Conservation (phyloP, 2,113 vertebrate species). For the Sigmodon hispidus region DNA sequence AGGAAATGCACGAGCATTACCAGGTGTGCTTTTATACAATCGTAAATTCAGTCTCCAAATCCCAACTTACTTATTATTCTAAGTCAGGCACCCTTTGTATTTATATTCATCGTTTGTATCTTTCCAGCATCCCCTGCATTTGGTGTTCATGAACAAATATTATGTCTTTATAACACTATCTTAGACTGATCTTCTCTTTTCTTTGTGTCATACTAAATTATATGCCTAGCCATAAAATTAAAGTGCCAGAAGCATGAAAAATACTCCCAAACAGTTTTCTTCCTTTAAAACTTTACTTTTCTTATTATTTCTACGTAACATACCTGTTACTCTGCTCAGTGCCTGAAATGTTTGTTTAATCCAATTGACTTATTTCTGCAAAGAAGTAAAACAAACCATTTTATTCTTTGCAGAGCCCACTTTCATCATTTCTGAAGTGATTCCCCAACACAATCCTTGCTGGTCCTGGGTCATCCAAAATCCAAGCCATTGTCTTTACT, state of each 20-base stretch:
- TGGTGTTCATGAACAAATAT: neutral
- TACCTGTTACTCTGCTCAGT: neutral
- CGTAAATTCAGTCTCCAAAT: neutral
- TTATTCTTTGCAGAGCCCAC: neutral
- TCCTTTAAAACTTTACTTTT: neutral
- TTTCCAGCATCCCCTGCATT: neutral
- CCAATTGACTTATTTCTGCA: neutral
- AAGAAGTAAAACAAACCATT: neutral
- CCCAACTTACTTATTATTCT: neutral
- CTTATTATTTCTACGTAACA: neutral
- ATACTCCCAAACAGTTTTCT: neutral
- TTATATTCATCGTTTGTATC: neutral
- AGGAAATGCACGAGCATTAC: no score
- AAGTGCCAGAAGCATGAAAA: slow-evolving; percentile 29
- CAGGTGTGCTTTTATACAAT: neutral
- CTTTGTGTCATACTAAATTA: slow-evolving; percentile 2
- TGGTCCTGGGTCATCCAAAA: neutral
- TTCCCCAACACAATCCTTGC: neutral
- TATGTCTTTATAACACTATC: neutral
- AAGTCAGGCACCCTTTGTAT: neutral
- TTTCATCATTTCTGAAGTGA: neutral
- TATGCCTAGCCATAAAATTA: neutral
- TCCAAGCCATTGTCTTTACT: neutral
- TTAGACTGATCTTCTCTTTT: neutral
- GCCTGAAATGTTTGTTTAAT: neutral